These are phyloP conservation scores for Sarcophilus harrisii DNA, from an alignment of 2,797 vertebrate species.

Conservation along the genomic window DNA sequence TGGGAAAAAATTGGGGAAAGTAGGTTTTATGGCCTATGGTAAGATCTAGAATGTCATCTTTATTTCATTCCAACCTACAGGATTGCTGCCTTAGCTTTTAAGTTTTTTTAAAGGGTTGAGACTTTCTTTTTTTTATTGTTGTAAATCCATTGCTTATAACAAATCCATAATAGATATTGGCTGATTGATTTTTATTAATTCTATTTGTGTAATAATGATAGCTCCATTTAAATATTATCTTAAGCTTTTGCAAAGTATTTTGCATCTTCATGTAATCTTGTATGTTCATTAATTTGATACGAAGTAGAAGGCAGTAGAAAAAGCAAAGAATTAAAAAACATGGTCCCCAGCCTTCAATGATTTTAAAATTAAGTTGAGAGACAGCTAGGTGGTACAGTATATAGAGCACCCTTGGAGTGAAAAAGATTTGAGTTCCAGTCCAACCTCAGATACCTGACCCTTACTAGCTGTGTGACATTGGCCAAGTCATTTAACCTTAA, in stretches of 20 bases:
- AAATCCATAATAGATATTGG: neutral
- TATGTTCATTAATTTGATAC: neutral
- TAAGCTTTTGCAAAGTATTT: neutral
- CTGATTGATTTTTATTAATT: neutral
- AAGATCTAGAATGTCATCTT: neutral
- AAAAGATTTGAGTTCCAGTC: no score
- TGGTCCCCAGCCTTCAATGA: neutral
- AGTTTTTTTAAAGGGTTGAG: neutral
- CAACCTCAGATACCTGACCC: no score
- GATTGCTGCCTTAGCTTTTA: neutral
- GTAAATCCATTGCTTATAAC: neutral
- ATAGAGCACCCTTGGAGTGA: no score
- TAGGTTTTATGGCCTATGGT: neutral
- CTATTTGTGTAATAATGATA: neutral
- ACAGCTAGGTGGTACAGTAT: no score
- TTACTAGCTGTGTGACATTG: no score
- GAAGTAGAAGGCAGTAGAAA: neutral
- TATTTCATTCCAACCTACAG: neutral
- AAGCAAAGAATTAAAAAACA: neutral
- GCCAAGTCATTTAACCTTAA: no score
- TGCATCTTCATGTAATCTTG: neutral
- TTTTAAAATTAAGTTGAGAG: neutral
- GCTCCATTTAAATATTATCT: neutral
- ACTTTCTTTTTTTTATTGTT: neutral
- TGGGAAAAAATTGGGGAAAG: neutral